Base-by-base conservation (phyloP, 2,113 vertebrate species). In the Setophaga petechia region DNA sequence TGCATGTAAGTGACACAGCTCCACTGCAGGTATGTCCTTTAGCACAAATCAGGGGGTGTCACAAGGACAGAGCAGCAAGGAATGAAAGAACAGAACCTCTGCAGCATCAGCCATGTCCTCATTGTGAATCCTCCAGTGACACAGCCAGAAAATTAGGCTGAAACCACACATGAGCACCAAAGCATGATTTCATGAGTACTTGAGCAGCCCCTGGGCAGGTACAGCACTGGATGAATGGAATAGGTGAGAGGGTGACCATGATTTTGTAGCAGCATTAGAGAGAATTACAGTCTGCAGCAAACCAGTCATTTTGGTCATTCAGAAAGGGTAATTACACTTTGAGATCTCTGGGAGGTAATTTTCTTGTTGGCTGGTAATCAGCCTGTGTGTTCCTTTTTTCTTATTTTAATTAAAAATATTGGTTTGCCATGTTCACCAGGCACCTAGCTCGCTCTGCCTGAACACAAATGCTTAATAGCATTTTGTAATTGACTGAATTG, bases 351-450 rank as follows among this genome's bases (percentile, higher is more conserved):
- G 75, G 37, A 87, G 61, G 22, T 63, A 73, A 87, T 93, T 91
- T 87, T 82, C 72, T 90, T 67, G 43, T 91, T 90, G 93, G 84
- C 55, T 37, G 19, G 63, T 84, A 57, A 52, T 87, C 87, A 95
- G 58, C 49, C 18, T n/a, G 19, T 23, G 18, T 77, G 39, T 87
- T 94, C 18, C 15, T 87, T 84, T 90, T 66, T 85, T 76, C 51
- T 49, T 51, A 58, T 90, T 95, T 93, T 92, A 90, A 93, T 96
- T 93, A 74, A 92, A 95, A 94, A 76, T 62, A 69, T n/a, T 61
- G 84, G 58, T 84, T 91, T 93, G 61, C 44, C 39, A 14, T 65
- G 30, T 90, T 94, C 88, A 67, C 51, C 58, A 57, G 46, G 71
- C 8, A 2, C 46, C 68, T 58, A 43, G 30, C 57, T 91, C 0